Evolutionary conservation across 1,140 invertebrate species (phyloP).

Genomic region (Cydia strobilella): DNA sequence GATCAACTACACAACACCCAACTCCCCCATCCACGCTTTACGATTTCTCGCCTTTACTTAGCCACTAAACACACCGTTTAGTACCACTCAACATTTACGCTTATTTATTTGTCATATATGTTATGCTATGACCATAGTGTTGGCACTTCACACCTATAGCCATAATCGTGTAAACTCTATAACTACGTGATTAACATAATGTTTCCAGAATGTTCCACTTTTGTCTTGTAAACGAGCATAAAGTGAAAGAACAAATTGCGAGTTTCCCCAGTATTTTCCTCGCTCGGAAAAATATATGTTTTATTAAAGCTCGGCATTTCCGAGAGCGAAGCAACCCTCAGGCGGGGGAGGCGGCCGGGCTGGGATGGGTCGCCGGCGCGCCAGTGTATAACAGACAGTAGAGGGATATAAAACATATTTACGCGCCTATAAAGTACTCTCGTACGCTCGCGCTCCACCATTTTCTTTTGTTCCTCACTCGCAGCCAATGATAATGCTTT

Average conservation of each 20-base stretch:
- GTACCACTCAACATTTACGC: conserved; percentile 10
- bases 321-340: conserved; percentile 75
- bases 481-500: conserved; percentile 78
- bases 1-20: conserved; percentile 45
- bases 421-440: conserved; percentile 80
- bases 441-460: conserved; percentile 77
- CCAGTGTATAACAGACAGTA: conserved; percentile 78
- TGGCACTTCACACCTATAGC: conserved; percentile 39
- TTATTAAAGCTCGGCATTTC: conserved; percentile 80
- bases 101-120: conserved; percentile 23
- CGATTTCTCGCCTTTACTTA: conserved; percentile 48
- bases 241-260: conserved; percentile 80
- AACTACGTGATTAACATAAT: conserved; percentile 78
- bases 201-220: conserved; percentile 78
- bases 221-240: conserved; percentile 80
- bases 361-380: conserved; percentile 59
- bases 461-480: conserved; percentile 78
- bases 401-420: conserved; percentile 80
- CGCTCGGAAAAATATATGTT: conserved; percentile 80
- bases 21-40: conserved; percentile 47
- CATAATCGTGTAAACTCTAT: conserved; percentile 69
- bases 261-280: conserved; percentile 80
- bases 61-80: conserved; percentile 37
- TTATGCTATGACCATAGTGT: conserved; percentile 34
- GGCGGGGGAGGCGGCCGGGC: conserved; percentile 51